A percentile compares a stretch with the other conserved stretches of the same genome.
Conservation (phyloP, 2,797 vertebrate genomes). For the Decapterus maruadsi region DNA sequence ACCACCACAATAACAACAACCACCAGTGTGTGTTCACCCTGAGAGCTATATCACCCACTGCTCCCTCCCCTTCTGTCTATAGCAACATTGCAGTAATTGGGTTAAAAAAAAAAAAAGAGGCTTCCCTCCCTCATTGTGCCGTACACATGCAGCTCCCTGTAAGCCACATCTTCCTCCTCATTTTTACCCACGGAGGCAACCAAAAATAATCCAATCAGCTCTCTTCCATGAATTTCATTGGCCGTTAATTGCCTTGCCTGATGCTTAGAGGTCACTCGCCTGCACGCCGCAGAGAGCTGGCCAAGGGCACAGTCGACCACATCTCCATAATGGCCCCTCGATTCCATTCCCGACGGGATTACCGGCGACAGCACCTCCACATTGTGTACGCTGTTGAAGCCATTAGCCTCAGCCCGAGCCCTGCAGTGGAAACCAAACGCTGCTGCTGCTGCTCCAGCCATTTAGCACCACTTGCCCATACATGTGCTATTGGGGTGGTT, state of each 20-base stretch:
- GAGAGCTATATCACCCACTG: conserved; percentile 22
- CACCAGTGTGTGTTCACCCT: conserved; percentile 14
- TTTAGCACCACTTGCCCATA: conserved; percentile 46
- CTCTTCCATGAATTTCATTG: conserved; percentile 61
- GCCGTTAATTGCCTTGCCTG: conserved; percentile 62
- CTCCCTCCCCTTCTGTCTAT: conserved; percentile 22
- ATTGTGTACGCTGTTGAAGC: conserved; percentile 36
- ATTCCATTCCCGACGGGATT: conserved; percentile 51
- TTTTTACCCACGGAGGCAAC: conserved; percentile 44
- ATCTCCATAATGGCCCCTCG: conserved; percentile 62
- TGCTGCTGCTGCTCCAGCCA: conserved; percentile 23
- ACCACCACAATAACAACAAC: not conserved
- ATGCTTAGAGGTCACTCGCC: conserved; percentile 58
- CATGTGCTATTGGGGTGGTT: conserved; percentile 31
- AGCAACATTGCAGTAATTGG: conserved; percentile 57
- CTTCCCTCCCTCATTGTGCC: conserved; percentile 3
- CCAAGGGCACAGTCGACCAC: conserved; percentile 42
- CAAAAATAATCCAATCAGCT: conserved; percentile 72
- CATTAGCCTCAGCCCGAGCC: conserved; percentile 48
- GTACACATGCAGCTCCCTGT: conserved; percentile 6
- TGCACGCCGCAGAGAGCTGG: conserved; percentile 35
- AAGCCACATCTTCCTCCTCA: conserved; percentile 23
- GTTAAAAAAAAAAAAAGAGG: conserved; percentile 55
- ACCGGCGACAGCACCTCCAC: conserved; percentile 35
- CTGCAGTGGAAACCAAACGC: conserved; percentile 44